These are phyloP conservation scores for Emydura subglobosa DNA, from an alignment of 2,113 vertebrate species.

Conservation along the genomic window DNA sequence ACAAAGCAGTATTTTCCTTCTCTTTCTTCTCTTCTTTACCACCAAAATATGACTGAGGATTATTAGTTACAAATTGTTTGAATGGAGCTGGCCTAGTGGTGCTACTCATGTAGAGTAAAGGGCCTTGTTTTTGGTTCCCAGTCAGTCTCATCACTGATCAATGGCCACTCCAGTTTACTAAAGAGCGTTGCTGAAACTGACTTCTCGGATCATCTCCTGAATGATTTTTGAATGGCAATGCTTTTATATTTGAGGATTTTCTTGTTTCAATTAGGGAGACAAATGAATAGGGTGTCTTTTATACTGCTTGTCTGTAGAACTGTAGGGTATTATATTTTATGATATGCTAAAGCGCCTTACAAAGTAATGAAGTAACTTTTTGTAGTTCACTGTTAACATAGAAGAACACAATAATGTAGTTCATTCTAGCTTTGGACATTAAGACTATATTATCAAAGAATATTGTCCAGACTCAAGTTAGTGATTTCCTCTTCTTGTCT, in stretches of 20 bases:
- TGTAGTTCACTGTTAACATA: neutral
- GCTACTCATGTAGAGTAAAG: constrained; percentile 38
- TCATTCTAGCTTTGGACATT: neutral
- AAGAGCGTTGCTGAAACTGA: constrained; percentile 13
- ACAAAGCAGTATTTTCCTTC: constrained; percentile 22
- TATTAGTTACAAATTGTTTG: neutral
- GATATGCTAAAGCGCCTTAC: neutral
- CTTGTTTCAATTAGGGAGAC: neutral
- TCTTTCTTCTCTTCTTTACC: neutral
- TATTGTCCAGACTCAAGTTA: neutral
- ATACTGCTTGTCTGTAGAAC: neutral
- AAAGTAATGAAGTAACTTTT: neutral
- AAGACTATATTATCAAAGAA: neutral
- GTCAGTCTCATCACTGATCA: constrained; percentile 28
- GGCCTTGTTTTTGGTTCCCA: constrained; percentile 13
- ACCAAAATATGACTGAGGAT: neutral
- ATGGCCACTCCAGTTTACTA: neutral
- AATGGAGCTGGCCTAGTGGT: neutral
- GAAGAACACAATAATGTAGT: neutral
- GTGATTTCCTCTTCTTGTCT: neutral
- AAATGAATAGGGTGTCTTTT: too few species aligned
- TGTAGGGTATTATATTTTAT: neutral
- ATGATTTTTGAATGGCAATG: neutral
- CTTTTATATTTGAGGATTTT: neutral
- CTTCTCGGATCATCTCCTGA: constrained; percentile 32